Evolutionary conservation across 2,797 vertebrate species (phyloP).

Genomic region (Amblyopsis hoosieri): DNA sequence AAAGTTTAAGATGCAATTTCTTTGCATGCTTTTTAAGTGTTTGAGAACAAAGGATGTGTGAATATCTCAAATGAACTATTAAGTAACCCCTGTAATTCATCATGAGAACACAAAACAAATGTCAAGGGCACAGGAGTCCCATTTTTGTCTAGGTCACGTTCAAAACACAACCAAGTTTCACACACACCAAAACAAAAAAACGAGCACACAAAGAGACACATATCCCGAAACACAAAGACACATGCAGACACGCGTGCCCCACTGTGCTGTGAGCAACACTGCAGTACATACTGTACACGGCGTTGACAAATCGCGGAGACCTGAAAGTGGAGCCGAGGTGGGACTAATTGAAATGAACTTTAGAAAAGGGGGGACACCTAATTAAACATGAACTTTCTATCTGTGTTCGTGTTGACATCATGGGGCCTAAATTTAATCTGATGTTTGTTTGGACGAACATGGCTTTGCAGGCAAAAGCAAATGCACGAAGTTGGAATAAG

Average conservation of each 20-base stretch:
- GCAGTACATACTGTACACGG: conserved; percentile 57
- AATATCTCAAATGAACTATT: conserved; percentile 60
- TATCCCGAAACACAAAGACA: conserved; percentile 13
- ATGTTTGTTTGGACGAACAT: conserved; percentile 62
- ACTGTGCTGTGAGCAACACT: conserved; percentile 52
- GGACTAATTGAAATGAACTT: conserved; percentile 95
- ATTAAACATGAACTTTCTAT: conserved; percentile 82
- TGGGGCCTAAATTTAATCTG: conserved; percentile 73
- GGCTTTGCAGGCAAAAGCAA: conserved; percentile 57
- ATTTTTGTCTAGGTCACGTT: conserved; percentile 66
- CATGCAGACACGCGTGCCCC: conserved; percentile 28
- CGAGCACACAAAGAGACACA: conserved; percentile 1
- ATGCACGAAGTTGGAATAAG: conserved; percentile 67
- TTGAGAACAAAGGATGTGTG: conserved; percentile 57
- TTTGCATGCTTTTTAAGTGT: conserved; percentile 41
- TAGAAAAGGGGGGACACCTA: conserved; percentile 81
- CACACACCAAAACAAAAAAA: conserved; percentile 39
- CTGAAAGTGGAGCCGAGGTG: conserved; percentile 77
- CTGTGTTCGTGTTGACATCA: conserved; percentile 77
- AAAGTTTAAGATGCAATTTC: conserved; percentile 12
- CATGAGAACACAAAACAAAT: conserved; percentile 74
- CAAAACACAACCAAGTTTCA: conserved; percentile 55
- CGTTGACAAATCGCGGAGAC: conserved; percentile 83
- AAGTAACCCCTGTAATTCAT: conserved; percentile 73
- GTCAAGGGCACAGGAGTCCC: conserved; percentile 76